Percentiles rank a stretch among this genome's conserved stretches.
These are phyloP conservation scores for Gastracanthus pulcherrimus DNA, from an alignment of 2,888 invertebrate species.

Conservation along the genomic window DNA sequence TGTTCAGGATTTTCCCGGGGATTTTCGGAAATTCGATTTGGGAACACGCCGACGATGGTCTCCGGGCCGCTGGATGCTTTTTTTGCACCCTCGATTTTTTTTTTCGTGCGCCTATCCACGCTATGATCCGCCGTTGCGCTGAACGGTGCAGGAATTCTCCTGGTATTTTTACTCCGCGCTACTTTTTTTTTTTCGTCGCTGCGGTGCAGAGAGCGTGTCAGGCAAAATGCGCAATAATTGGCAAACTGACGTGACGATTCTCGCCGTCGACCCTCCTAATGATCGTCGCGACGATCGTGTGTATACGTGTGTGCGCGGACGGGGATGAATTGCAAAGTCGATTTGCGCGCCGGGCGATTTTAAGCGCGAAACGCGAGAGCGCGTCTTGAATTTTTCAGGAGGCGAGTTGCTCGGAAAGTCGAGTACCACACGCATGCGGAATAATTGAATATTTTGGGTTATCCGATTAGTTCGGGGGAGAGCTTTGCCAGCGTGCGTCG, in stretches of 20 bases:
- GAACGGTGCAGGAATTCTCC: background rate
- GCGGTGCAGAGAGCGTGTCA: background rate
- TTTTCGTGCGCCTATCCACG: background rate
- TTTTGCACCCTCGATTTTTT: background rate
- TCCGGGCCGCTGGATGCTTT: too few relatives aligned
- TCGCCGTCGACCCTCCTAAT: conserved; percentile 23
- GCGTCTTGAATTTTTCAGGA: conserved; percentile 25
- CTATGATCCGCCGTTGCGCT: conserved; percentile 15
- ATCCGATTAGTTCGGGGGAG: background rate
- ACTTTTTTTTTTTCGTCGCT: background rate
- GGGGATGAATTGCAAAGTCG: conserved; percentile 44
- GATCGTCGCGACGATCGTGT: background rate
- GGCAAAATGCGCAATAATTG: conserved; percentile 61
- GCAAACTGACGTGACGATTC: conserved; percentile 54
- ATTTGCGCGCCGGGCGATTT: conserved; percentile 25
- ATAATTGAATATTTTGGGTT: conserved; percentile 35
- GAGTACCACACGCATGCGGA: background rate
- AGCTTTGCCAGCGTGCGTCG: background rate
- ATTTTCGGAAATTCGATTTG: conserved; percentile 70
- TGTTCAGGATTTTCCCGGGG: conserved; percentile 62
- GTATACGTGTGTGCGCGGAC: background rate
- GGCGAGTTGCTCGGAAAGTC: background rate
- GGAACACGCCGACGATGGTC: conserved; percentile 27
- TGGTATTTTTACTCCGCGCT: background rate
- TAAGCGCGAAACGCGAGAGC: background rate